These are phyloP conservation scores for Epirrhoe alternata DNA, from an alignment of 2,888 invertebrate species.

Conservation along the genomic window DNA sequence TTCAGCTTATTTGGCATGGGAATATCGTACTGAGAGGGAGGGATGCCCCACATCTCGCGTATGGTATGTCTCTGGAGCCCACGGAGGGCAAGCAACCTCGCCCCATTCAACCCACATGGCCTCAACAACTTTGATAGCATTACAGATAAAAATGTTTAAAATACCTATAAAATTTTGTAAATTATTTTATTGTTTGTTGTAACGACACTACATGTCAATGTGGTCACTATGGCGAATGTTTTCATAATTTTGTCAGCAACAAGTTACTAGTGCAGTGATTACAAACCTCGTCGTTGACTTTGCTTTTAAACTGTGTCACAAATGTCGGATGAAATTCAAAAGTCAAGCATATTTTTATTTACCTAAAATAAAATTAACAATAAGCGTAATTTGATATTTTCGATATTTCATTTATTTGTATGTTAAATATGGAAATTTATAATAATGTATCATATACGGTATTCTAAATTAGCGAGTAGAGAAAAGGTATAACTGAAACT, in stretches of 20 bases:
- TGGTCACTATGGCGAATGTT: not conserved
- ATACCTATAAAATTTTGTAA: slow-evolving; percentile 13
- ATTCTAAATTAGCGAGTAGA: slow-evolving; percentile 25
- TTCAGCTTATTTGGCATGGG: slow-evolving; percentile 57
- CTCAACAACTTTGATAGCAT: slow-evolving; percentile 63
- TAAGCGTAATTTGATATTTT: slow-evolving; percentile 54
- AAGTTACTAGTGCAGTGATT: not conserved
- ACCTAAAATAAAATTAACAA: slow-evolving; percentile 62
- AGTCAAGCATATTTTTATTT: slow-evolving; percentile 63
- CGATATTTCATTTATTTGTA: slow-evolving; percentile 24
- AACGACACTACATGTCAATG: slow-evolving; percentile 1
- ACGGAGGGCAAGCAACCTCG: slow-evolving; percentile 36
- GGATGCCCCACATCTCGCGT: slow-evolving; percentile 49
- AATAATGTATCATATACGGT: slow-evolving; percentile 28
- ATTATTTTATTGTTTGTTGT: not conserved
- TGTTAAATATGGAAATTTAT: slow-evolving; percentile 51
- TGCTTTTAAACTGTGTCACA: slow-evolving; percentile 29
- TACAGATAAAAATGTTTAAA: slow-evolving; percentile 20
- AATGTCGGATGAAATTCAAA: slow-evolving; percentile 68
- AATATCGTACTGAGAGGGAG: slow-evolving; percentile 68
- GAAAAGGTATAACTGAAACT: slow-evolving; percentile 18
- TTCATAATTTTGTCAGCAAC: not conserved
- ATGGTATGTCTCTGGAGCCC: slow-evolving; percentile 33
- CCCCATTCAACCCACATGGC: slow-evolving; percentile 23
- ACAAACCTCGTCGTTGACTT: not conserved